These are phyloP conservation scores for Atractosteus spatula DNA, from an alignment of 2,113 vertebrate genomes.

Conservation along the genomic window DNA sequence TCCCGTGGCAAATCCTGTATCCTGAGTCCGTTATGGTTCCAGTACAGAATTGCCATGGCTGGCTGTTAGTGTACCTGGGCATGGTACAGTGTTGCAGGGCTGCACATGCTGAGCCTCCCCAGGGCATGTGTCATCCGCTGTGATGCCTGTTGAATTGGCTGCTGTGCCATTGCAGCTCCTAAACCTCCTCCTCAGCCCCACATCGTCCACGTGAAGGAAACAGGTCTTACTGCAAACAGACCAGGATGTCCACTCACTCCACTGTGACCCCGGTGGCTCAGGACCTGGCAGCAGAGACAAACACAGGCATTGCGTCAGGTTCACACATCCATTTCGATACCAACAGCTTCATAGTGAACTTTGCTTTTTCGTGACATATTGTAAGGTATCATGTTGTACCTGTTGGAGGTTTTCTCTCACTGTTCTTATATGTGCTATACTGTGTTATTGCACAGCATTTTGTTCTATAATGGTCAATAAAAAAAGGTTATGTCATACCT, in stretches of 20 bases:
- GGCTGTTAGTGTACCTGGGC: constrained; percentile 62
- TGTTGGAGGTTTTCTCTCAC: too few species aligned
- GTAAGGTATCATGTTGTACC: too few species aligned
- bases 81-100: constrained; percentile 68
- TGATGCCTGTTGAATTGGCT: too few species aligned
- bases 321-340: not conserved
- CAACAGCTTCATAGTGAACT: not conserved
- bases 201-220: constrained; percentile 65
- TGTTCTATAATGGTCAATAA: too few species aligned
- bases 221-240: constrained; percentile 81
- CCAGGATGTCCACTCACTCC: constrained; percentile 75
- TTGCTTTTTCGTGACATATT: not conserved
- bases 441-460: too few species aligned
- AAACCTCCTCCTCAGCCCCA: constrained; percentile 63
- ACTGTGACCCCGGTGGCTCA: constrained; percentile 38
- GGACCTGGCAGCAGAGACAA: constrained; percentile 24
- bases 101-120: constrained; percentile 71
- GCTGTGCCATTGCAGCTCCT: constrained; percentile 61
- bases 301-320: not conserved
- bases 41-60: too few species aligned
- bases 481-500: too few species aligned
- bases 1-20: not conserved
- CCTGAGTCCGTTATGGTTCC: too few species aligned
- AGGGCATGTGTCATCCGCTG: constrained; percentile 31
- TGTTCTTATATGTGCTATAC: too few species aligned